Evolutionary conservation across 2,113 vertebrate species (phyloP).

Genomic region (Phyllostomus hastatus): DNA sequence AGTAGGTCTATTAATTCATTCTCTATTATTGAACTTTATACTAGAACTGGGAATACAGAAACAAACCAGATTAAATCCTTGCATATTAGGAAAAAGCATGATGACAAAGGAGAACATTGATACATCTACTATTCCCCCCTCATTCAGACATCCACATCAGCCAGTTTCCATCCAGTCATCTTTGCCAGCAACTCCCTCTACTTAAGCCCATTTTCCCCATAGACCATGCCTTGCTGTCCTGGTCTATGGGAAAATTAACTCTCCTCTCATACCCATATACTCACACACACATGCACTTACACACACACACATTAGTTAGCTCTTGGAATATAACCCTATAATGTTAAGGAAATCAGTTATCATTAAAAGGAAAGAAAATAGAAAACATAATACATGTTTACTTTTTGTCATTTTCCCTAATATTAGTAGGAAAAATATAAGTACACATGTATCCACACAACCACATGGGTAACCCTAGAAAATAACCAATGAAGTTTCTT

Average conservation of each 20-base stretch:
- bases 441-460: background rate
- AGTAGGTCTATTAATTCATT: background rate
- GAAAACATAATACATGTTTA: background rate
- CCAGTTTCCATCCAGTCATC: background rate
- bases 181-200: background rate
- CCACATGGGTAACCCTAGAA: background rate
- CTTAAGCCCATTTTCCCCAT: background rate
- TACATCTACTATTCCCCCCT: rapidly evolving
- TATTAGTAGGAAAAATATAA: background rate
- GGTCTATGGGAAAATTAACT: background rate
- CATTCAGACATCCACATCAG: no score
- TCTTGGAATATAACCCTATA: background rate
- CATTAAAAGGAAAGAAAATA: background rate
- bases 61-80: background rate
- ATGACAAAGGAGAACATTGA: background rate
- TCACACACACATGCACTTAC: background rate
- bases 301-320: background rate
- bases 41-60: background rate
- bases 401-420: background rate
- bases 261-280: no score
- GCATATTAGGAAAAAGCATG: background rate
- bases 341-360: background rate
- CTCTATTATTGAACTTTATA: background rate
- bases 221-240: background rate
- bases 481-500: background rate